phyloP scores from a whole-genome alignment of 2,113 vertebrate genomes.

The Coracopsis vasa region DNA sequence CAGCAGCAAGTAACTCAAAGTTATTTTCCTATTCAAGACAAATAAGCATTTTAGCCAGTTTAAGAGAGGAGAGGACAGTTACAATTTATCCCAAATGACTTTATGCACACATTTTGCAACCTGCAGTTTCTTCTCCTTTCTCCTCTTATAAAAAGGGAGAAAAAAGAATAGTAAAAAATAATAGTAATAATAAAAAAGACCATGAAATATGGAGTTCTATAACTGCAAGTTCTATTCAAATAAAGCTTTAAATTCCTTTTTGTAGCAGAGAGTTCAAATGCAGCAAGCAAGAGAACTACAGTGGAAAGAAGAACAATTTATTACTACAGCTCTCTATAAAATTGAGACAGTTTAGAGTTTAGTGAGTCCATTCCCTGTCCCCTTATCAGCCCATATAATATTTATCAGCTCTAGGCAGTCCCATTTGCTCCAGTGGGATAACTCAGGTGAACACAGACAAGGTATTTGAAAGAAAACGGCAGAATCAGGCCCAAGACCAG shows the following conservation, averaged over 20 bases:
- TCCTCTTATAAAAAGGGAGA: background rate
- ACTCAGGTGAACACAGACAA: background rate
- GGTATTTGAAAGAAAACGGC: background rate
- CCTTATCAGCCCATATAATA: background rate
- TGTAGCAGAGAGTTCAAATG: background rate
- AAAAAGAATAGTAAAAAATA: background rate
- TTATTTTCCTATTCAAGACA: background rate
- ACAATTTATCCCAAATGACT: background rate
- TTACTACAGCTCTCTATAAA: background rate
- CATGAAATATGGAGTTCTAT: background rate
- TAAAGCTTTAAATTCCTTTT: background rate
- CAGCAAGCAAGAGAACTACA: background rate
- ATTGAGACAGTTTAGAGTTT: background rate
- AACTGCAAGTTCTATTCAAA: background rate
- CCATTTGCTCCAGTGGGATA: background rate
- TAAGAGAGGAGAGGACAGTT: background rate
- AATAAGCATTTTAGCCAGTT: background rate
- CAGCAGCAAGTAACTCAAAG: background rate
- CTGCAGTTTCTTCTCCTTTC: background rate
- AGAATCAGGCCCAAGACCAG: background rate
- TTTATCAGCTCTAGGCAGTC: background rate
- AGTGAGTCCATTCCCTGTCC: background rate
- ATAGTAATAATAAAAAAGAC: background rate
- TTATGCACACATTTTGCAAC: background rate
- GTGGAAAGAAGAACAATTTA: background rate